Evolutionary conservation across 2,888 invertebrate species (phyloP).

Genomic region (Ennomos quercinarius): DNA sequence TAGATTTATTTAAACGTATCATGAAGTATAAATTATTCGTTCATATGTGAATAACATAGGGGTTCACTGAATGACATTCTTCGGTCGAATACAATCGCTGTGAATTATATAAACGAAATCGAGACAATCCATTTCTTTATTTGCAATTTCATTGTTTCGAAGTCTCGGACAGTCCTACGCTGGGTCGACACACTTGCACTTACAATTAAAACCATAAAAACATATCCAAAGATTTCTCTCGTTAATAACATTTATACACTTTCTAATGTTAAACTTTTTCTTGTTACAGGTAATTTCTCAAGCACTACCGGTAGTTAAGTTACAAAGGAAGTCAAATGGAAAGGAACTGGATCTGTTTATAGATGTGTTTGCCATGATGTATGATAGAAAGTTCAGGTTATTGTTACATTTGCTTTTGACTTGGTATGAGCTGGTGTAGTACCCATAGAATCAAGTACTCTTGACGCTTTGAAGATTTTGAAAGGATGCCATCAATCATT

Average conservation of each 20-base stretch:
- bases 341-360: conserved; percentile 6
- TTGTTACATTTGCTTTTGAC: too few relatives aligned
- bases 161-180: conserved; percentile 20
- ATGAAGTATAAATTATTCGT: too few relatives aligned
- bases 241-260: conserved; percentile 44
- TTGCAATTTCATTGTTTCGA: neutral
- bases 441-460: neutral
- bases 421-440: too few relatives aligned
- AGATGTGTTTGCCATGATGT: neutral
- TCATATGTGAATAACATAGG: too few relatives aligned
- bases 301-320: conserved; percentile 10
- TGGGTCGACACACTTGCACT: conserved; percentile 35
- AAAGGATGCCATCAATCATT: too few relatives aligned
- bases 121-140: neutral
- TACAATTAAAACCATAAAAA: conserved; percentile 41
- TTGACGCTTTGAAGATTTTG: too few relatives aligned
- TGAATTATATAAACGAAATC: too few relatives aligned
- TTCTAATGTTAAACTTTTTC: conserved; percentile 42
- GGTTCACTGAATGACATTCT: too few relatives aligned
- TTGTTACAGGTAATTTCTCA: conserved; percentile 65
- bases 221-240: conserved; percentile 39
- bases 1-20: neutral
- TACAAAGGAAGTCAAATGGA: conserved; percentile 11
- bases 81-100: too few relatives aligned
- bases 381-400: conserved; percentile 6